phyloP scores from a whole-genome alignment of 2,888 invertebrate genomes.

The Leucozona laternaria region DNA sequence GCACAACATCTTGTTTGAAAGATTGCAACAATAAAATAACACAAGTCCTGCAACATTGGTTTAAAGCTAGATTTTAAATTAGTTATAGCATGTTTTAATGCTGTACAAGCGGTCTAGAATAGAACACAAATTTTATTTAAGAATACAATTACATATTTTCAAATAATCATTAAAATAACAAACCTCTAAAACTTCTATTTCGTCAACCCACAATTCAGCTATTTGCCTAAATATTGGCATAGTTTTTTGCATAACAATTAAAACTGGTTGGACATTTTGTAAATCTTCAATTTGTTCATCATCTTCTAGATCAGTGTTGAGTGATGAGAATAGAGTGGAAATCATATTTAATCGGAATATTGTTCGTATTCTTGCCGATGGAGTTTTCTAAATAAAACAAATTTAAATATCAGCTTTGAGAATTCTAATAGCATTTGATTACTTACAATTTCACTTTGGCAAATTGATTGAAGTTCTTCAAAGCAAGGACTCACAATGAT shows the following conservation, averaged over 20 bases:
- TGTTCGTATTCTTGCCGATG: constrained; percentile 85
- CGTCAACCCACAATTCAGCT: constrained; percentile 87
- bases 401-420: background rate
- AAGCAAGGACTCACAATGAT: constrained; percentile 88
- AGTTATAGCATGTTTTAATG: constrained; percentile 89
- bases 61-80: constrained; percentile 89
- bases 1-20: constrained; percentile 89
- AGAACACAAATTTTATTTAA: constrained; percentile 33
- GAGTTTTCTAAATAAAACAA: constrained; percentile 83
- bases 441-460: constrained; percentile 84
- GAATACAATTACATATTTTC: background rate
- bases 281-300: constrained; percentile 80
- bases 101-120: constrained; percentile 88
- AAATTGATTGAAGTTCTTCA: constrained; percentile 86
- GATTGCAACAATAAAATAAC: constrained; percentile 88
- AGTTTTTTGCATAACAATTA: constrained; percentile 86
- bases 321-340: constrained; percentile 87
- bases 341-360: constrained; percentile 88
- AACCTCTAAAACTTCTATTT: constrained; percentile 87
- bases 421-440: background rate
- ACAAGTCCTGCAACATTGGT: constrained; percentile 88
- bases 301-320: constrained; percentile 85
- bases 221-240: constrained; percentile 87
- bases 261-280: constrained; percentile 85
- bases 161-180: constrained; percentile 45